These are phyloP conservation scores for Sylvicola fuscatus DNA, from an alignment of 2,888 invertebrate species.

Conservation along the genomic window DNA sequence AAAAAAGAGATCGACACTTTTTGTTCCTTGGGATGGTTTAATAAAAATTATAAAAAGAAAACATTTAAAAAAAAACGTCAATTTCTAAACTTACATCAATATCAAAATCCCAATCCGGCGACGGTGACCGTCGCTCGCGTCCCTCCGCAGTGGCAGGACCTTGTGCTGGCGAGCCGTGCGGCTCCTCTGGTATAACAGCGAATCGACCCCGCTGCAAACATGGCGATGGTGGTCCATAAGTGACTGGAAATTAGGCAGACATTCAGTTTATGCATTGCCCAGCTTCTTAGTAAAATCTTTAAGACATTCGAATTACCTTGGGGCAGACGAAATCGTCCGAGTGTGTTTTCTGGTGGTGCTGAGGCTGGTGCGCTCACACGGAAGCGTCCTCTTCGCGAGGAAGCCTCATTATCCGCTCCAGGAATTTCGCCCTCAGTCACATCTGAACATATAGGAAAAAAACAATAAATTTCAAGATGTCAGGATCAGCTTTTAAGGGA, in stretches of 20 bases:
- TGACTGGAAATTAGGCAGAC: constrained; percentile 13
- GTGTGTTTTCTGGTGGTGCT: constrained; percentile 20
- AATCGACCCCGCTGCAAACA: constrained; percentile 24
- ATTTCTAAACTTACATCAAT: constrained; percentile 14
- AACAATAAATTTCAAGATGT: too few species aligned
- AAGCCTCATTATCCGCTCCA: constrained; percentile 16
- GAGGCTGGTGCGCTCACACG: constrained; percentile 27
- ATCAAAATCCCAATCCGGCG: constrained; percentile 27
- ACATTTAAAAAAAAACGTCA: too few species aligned
- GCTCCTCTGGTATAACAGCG: constrained; percentile 28
- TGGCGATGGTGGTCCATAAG: constrained; percentile 24
- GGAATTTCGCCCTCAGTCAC: constrained; percentile 13
- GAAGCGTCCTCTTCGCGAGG: constrained; percentile 28
- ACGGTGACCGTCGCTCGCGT: constrained; percentile 19
- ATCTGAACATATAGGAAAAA: too few species aligned
- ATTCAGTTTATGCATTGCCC: background rate
- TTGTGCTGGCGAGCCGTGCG: constrained; percentile 21
- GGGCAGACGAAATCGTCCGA: constrained; percentile 25
- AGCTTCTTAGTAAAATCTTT: background rate
- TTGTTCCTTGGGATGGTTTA: too few species aligned
- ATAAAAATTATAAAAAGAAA: too few species aligned
- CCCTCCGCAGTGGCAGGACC: constrained; percentile 13
- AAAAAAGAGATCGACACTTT: too few species aligned
- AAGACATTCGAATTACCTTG: constrained; percentile 15
- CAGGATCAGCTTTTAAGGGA: too few species aligned